A percentile compares a stretch with the other conserved stretches of the same genome.
Conservation (phyloP, 2,888 invertebrate species). For the Papilio elwesi region DNA sequence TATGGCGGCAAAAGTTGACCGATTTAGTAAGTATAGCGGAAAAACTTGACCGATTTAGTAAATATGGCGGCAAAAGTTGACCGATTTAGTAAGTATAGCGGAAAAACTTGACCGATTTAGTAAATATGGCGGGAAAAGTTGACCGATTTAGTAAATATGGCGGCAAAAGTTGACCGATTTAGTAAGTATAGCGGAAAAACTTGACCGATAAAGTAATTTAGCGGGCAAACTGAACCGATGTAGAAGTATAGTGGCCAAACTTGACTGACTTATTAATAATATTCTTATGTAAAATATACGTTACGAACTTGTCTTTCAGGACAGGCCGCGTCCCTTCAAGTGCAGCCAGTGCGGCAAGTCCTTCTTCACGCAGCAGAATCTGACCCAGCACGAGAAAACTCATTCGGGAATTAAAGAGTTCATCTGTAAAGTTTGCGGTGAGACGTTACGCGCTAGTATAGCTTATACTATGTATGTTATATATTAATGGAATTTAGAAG, state of each 20-base stretch:
- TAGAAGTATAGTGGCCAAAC: not conserved
- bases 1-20: not conserved
- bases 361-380: conserved; percentile 90
- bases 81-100: not conserved
- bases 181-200: not conserved
- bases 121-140: not conserved
- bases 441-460: conserved; percentile 48
- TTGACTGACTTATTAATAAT: not conserved
- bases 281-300: not conserved
- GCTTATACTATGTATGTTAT: not conserved
- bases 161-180: not conserved
- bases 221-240: too few relatives aligned
- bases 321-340: conserved; percentile 87
- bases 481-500: too few relatives aligned
- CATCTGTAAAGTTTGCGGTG: conserved; percentile 87
- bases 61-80: not conserved
- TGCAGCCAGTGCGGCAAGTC: conserved; percentile 88
- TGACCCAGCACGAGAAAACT: conserved; percentile 89
- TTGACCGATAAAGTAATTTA: not conserved
- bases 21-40: not conserved
- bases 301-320: conserved; percentile 53
- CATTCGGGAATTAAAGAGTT: conserved; percentile 89
- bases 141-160: not conserved
- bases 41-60: not conserved
- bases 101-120: not conserved